phyloP scores from a whole-genome alignment of 2,113 vertebrate species.

The Taxidea taxus region DNA sequence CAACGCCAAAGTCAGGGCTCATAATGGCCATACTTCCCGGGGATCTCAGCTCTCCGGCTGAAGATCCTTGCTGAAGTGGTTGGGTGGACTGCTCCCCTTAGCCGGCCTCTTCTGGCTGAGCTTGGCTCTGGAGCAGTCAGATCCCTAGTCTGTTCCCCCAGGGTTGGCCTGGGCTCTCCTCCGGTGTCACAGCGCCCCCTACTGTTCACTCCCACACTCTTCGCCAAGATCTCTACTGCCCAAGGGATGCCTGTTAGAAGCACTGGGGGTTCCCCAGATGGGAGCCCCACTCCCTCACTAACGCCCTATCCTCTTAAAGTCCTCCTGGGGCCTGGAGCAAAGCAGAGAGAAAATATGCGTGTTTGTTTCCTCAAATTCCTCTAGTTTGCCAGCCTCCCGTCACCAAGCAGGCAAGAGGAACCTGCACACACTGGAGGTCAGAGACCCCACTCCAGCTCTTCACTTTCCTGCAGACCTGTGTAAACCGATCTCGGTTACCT shows the following conservation, averaged over 20 bases:
- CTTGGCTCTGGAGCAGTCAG: background rate
- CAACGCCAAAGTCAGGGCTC: background rate
- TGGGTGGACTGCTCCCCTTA: fast-evolving
- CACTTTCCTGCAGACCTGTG: background rate
- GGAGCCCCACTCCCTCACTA: background rate
- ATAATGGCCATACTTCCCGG: background rate
- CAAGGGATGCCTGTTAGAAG: background rate
- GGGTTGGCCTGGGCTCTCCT: background rate
- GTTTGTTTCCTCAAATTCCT: background rate
- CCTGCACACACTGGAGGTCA: background rate
- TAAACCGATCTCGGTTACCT: background rate
- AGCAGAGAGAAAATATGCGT: background rate
- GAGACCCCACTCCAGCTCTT: background rate
- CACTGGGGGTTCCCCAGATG: background rate
- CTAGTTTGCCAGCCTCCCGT: background rate
- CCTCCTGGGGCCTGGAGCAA: background rate
- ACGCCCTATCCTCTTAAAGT: background rate
- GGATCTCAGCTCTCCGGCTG: background rate
- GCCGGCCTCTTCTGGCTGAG: fast-evolving
- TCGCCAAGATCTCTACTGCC: background rate
- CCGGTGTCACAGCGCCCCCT: slow-evolving; percentile 37
- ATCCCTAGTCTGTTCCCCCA: background rate
- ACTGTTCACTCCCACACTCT: background rate
- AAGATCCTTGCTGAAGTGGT: background rate
- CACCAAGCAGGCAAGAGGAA: background rate